Evolutionary conservation across 1,140 invertebrate genomes (phyloP).

Genomic region (Sminthurinus signatus): DNA sequence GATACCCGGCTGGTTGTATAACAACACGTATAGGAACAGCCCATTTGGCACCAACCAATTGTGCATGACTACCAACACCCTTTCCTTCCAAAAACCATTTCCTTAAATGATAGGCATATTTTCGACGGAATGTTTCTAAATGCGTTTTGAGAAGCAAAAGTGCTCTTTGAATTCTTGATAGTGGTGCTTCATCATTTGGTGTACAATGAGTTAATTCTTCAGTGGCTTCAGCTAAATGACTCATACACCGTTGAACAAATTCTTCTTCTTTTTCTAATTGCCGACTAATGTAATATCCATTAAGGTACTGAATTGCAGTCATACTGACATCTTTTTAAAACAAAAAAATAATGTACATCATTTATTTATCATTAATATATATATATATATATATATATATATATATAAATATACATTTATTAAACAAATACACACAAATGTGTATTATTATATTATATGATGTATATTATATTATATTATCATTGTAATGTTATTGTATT

Average conservation of each 20-base stretch:
- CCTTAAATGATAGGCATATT: slow-evolving; percentile 76
- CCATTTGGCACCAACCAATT: slow-evolving; percentile 53
- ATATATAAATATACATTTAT: no score
- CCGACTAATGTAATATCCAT: slow-evolving; percentile 85
- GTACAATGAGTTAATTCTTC: slow-evolving; percentile 54
- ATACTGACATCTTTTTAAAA: slow-evolving; percentile 90
- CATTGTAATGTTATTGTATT: no score
- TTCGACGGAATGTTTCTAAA: slow-evolving; percentile 80
- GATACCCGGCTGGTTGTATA: slow-evolving; percentile 76
- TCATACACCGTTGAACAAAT: slow-evolving; percentile 87
- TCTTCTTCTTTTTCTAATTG: slow-evolving; percentile 83
- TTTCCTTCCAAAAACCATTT: slow-evolving; percentile 75
- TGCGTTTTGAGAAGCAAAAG: slow-evolving; percentile 81
- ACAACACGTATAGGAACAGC: slow-evolving; percentile 61
- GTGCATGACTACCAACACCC: slow-evolving; percentile 62
- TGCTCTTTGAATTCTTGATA: slow-evolving; percentile 83
- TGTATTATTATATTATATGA: no score
- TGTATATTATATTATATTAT: no score
- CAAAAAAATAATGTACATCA: no score
- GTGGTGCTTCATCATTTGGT: slow-evolving; percentile 64
- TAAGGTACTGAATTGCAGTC: slow-evolving; percentile 87
- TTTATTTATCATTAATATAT: no score
- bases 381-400: no score
- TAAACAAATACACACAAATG: no score
- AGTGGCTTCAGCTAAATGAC: slow-evolving; percentile 71